A percentile compares a stretch with the other conserved stretches of the same genome.
Conservation (phyloP, 2,888 invertebrate species). For the Steinernema carpocapsae region DNA sequence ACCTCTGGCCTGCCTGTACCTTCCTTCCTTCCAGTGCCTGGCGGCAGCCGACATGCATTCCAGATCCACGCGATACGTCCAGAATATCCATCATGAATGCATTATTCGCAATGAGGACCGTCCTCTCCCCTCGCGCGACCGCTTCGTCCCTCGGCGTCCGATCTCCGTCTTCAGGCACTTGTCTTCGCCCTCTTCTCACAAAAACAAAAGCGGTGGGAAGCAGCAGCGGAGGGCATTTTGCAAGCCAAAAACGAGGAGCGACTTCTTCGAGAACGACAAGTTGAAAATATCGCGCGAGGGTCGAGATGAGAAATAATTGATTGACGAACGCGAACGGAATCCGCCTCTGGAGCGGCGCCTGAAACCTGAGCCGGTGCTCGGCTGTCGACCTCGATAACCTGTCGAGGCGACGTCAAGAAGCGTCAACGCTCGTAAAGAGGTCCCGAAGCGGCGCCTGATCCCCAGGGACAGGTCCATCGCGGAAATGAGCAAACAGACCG, state of each 20-base stretch:
- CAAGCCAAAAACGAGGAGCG: not conserved
- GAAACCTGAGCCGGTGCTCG: constrained; percentile 7
- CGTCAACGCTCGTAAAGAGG: not conserved
- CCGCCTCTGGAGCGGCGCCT: not conserved
- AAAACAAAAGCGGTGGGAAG: constrained; percentile 26
- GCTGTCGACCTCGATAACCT: not conserved
- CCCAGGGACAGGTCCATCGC: not conserved
- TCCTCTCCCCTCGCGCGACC: not conserved
- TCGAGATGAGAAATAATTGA: constrained; percentile 33
- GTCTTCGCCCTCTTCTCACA: not conserved
- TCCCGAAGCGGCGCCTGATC: not conserved
- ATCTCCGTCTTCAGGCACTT: constrained; percentile 3
- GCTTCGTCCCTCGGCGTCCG: not conserved
- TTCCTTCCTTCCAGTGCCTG: not conserved
- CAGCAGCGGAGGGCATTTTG: not conserved
- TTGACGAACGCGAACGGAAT: not conserved
- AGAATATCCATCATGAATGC: constrained; percentile 28
- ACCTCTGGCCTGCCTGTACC: not conserved
- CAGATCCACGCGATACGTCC: not conserved
- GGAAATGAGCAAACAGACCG: constrained; percentile 1
- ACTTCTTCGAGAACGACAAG: not conserved
- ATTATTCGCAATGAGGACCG: constrained; percentile 17
- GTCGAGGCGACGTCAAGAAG: too few species aligned
- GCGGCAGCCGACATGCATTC: not conserved
- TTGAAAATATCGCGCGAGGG: constrained; percentile 28